Evolutionary conservation across 2,113 vertebrate species (phyloP).

Genomic region (Sceloporus tristichus): DNA sequence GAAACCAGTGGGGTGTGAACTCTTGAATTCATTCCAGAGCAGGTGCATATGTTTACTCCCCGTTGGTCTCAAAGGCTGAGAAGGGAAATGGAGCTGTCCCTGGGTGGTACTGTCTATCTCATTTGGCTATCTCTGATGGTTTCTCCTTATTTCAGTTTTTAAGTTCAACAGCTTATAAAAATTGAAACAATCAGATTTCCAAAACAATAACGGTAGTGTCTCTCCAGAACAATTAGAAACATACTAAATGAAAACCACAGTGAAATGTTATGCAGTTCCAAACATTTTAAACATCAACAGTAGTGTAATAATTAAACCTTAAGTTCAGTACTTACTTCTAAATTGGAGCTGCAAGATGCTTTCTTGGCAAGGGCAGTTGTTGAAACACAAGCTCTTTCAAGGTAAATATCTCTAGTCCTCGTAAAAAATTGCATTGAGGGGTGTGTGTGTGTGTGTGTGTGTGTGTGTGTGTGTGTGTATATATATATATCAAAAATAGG

Average conservation of each 20-base stretch:
- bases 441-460: no score
- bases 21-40: not conserved
- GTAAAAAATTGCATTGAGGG: conserved; percentile 50
- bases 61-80: not conserved
- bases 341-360: conserved; percentile 46
- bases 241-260: conserved; percentile 46
- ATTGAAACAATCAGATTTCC: not conserved
- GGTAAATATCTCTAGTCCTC: conserved; percentile 44
- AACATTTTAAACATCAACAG: conserved; percentile 32
- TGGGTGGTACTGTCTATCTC: not conserved
- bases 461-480: not conserved
- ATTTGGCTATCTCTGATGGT: not conserved
- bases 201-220: conserved; percentile 27
- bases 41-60: not conserved
- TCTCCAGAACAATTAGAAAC: conserved; percentile 45
- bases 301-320: conserved; percentile 35
- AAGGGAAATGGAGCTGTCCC: not conserved
- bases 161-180: conserved; percentile 45
- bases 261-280: conserved; percentile 8
- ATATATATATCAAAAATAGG: conserved; percentile 58
- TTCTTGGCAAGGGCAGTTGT: conserved; percentile 56
- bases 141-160: conserved; percentile 32
- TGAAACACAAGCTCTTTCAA: conserved; percentile 56
- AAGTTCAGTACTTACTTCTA: conserved; percentile 57
- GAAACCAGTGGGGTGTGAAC: not conserved